These are phyloP conservation scores for Merluccius polli DNA, from an alignment of 2,797 vertebrate genomes.

Conservation along the genomic window DNA sequence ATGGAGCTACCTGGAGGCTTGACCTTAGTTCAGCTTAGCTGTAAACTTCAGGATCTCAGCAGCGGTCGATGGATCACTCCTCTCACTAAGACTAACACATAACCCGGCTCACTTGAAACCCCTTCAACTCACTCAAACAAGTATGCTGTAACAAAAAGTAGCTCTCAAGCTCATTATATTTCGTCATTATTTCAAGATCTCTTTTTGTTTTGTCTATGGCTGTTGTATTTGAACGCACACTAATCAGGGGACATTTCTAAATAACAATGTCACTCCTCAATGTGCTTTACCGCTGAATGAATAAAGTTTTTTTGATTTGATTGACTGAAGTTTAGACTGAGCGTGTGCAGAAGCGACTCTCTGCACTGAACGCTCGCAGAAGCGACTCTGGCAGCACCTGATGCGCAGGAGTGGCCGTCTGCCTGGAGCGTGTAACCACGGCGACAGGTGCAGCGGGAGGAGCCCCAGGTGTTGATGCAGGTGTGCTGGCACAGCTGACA, in stretches of 20 bases:
- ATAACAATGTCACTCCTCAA: neutral
- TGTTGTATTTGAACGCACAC: neutral
- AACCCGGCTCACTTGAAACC: neutral
- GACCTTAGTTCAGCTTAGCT: too few species aligned
- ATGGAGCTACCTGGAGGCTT: too few species aligned
- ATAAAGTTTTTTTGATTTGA: neutral
- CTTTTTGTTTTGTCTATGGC: neutral
- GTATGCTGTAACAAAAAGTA: neutral
- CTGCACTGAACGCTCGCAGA: neutral
- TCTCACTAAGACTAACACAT: neutral
- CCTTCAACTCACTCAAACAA: neutral
- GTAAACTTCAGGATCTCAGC: too few species aligned
- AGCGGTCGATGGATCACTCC: neutral
- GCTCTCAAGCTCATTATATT: neutral
- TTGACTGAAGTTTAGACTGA: neutral
- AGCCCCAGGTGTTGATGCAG: conserved; percentile 80
- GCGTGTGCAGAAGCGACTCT: neutral
- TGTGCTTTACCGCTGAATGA: neutral
- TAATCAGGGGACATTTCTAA: neutral
- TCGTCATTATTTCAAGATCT: neutral
- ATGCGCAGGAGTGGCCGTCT: conserved; percentile 78
- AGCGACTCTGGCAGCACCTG: conserved; percentile 65
- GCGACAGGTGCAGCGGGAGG: conserved; percentile 82
- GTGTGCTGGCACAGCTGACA: conserved; percentile 81
- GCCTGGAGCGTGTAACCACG: conserved; percentile 78